Conservation (phyloP, 2,888 invertebrate species). For the Scelioninae gen. 1 region DNA sequence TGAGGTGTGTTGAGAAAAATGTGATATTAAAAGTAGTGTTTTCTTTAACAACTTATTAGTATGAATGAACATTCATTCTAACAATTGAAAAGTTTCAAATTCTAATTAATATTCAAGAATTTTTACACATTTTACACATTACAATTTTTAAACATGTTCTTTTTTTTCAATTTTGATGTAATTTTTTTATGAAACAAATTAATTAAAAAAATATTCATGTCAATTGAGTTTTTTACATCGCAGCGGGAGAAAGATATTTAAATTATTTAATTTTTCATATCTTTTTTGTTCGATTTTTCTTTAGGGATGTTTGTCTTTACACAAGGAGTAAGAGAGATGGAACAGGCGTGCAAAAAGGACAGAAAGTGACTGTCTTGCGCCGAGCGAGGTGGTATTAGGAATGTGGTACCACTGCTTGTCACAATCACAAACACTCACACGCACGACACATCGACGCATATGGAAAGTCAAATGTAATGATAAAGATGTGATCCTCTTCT, state of each 20-base stretch:
- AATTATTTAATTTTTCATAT: background rate
- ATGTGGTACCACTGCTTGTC: slow-evolving; percentile 84
- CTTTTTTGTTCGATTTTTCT: slow-evolving; percentile 5
- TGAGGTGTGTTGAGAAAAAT: background rate
- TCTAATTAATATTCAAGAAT: too few species aligned
- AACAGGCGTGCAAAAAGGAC: slow-evolving; percentile 24
- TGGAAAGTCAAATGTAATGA: slow-evolving; percentile 61
- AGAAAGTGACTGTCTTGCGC: slow-evolving; percentile 73
- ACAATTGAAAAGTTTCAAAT: background rate
- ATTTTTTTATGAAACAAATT: background rate
- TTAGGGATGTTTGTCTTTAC: slow-evolving; percentile 27
- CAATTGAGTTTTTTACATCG: background rate
- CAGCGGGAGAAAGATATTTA: slow-evolving; percentile 10
- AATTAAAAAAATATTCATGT: background rate
- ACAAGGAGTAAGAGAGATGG: slow-evolving; percentile 34
- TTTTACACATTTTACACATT: too few species aligned
- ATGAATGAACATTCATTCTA: background rate
- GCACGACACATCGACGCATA: slow-evolving; percentile 63
- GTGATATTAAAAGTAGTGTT: background rate
- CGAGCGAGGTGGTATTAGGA: slow-evolving; percentile 83
- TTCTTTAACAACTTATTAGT: background rate
- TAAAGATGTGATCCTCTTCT: slow-evolving; percentile 41
- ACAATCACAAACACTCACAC: slow-evolving; percentile 80
- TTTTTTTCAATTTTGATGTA: background rate
- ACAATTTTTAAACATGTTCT: too few species aligned